Conservation (phyloP, 1,140 invertebrate genomes). For the Pomacea maculata region DNA sequence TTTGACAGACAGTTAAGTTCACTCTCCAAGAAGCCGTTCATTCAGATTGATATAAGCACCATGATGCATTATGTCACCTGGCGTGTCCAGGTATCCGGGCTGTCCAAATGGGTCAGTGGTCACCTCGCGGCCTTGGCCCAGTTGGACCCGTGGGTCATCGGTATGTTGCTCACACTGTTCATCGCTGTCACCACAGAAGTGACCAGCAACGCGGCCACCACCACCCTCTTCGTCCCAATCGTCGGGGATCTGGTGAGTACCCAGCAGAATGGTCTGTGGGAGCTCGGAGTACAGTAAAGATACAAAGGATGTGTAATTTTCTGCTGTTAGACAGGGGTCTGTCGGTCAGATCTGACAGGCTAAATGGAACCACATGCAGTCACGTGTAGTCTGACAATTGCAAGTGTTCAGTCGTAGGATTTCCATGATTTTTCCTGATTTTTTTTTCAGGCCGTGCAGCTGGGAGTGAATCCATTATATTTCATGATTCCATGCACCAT, state of each 20-base stretch:
- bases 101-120: constrained; percentile 53
- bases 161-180: constrained; percentile 55
- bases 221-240: constrained; percentile 67
- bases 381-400: background rate
- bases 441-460: constrained; percentile 62
- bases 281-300: no score
- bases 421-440: no score
- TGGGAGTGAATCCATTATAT: constrained; percentile 80
- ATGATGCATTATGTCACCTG: background rate
- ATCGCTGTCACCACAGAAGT: constrained; percentile 65
- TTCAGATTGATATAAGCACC: background rate
- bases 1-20: background rate
- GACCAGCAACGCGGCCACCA: constrained; percentile 67
- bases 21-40: background rate
- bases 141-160: constrained; percentile 54
- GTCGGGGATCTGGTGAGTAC: constrained; percentile 60
- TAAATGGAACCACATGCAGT: no score
- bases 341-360: no score
- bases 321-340: no score
- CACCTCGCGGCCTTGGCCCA: constrained; percentile 48
- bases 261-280: background rate
- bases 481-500: constrained; percentile 85
- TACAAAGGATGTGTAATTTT: no score
- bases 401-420: background rate
- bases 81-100: constrained; percentile 39